Evolutionary conservation across 1,140 invertebrate species (phyloP), one percentile per base, ranked within the genome.

Genomic region (Orchestia grillus): DNA sequence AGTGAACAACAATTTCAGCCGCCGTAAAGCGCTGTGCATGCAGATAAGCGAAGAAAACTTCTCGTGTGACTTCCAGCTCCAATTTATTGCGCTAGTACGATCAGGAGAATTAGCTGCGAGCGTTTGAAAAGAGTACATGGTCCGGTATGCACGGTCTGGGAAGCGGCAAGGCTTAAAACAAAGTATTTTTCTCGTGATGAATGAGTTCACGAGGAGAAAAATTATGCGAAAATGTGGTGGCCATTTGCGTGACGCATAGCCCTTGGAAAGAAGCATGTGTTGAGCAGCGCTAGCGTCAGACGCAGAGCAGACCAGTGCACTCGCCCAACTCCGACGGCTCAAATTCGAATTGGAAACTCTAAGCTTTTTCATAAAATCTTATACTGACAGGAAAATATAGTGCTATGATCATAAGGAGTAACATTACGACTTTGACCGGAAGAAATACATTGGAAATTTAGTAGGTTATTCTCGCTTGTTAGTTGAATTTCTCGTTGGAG

Each of bases 201-300:
- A 91, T 91, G 88, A 91, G 4, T 91, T 91, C 88, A 43, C 88
- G 4, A 42, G 28, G 44, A 91, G 88, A 91, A 44, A 91, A 91
- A 91, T 91, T 42, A 91, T 91, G 88, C 42, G 88, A 91, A 91
- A 91, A 42, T 91, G 88, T 91, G 88, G 88, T 11, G 88, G 88
- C 88, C 88, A 91, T 91, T 91, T 91, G 44, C 19, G 88, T 91
- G 88, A 91, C 44, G 88, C 88, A 91, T 91, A 41, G 88, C 88
- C 41, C 41, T 43, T 28, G 88, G 36, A 91, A 91, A 91, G 88
- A 91, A 91, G 88, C 88, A 91, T 91, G 88, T 44, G 88, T 91
- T 91, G 41, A 91, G 88, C 44, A 42, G 36, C 88, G 44, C 41
- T 44, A 42, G 16, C 44, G 28, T 91, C 41, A 91, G 42, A 91